Conservation (phyloP, 2,113 vertebrate genomes). For the Empidonax alnorum region DNA sequence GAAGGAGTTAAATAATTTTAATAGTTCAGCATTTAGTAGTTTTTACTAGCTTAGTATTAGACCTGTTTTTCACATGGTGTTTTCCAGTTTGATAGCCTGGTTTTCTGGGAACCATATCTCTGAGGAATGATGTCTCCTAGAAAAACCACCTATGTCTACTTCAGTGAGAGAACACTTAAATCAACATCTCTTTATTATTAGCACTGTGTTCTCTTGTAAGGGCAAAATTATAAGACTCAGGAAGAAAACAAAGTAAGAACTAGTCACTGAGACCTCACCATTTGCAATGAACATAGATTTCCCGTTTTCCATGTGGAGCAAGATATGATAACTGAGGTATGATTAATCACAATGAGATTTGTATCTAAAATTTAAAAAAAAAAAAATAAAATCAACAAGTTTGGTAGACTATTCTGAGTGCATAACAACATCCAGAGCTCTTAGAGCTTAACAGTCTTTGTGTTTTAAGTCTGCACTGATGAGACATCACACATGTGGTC, state of each 20-base stretch:
- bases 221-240: background rate
- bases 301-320: background rate
- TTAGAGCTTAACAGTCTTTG: background rate
- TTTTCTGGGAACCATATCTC: background rate
- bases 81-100: background rate
- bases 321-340: background rate
- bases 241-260: background rate
- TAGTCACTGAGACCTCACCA: background rate
- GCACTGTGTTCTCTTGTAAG: background rate
- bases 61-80: background rate
- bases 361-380: background rate
- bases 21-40: background rate
- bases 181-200: background rate
- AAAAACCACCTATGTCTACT: background rate
- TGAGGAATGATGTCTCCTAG: background rate
- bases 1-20: background rate
- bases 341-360: background rate
- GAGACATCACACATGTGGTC: background rate
- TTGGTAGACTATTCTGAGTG: background rate
- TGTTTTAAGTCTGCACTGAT: background rate
- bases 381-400: background rate
- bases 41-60: background rate
- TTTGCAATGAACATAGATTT: background rate
- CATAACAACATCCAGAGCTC: background rate
- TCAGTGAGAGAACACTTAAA: background rate